Conservation (phyloP, 2,113 vertebrate genomes). For the Peromyscus leucopus region DNA sequence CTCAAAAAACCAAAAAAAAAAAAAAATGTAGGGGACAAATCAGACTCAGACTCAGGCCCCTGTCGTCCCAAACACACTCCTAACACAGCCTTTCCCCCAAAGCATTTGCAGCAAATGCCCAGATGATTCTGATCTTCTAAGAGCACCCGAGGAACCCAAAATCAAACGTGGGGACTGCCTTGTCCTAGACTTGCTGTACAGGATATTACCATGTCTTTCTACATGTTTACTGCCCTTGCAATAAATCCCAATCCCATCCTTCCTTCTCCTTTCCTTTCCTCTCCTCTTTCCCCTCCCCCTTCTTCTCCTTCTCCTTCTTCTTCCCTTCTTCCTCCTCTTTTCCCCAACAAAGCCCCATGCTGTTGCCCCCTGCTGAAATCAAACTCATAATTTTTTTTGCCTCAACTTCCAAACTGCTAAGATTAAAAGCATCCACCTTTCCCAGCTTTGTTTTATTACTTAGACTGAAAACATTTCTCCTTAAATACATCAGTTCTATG, state of each 20-base stretch:
- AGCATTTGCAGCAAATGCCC: background rate
- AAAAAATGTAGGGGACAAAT: background rate
- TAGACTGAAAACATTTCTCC: background rate
- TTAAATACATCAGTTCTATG: slow-evolving; percentile 28
- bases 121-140: background rate
- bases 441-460: background rate
- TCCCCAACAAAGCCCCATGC: background rate
- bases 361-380: background rate
- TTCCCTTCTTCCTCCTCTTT: too few relatives aligned
- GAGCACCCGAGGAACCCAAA: background rate
- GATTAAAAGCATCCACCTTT: background rate
- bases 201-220: background rate
- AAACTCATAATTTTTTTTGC: background rate
- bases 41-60: background rate
- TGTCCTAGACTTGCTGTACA: background rate
- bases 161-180: background rate
- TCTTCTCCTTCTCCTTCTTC: too few relatives aligned
- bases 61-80: background rate
- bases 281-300: rapidly evolving
- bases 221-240: background rate
- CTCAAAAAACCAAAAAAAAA: too few relatives aligned
- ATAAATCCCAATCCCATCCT: background rate
- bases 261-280: background rate
- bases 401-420: background rate
- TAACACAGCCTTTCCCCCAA: background rate